Evolutionary conservation across 2,113 vertebrate genomes (phyloP), one percentile per base, ranked within the genome.

Genomic region (Agapornis roseicollis): DNA sequence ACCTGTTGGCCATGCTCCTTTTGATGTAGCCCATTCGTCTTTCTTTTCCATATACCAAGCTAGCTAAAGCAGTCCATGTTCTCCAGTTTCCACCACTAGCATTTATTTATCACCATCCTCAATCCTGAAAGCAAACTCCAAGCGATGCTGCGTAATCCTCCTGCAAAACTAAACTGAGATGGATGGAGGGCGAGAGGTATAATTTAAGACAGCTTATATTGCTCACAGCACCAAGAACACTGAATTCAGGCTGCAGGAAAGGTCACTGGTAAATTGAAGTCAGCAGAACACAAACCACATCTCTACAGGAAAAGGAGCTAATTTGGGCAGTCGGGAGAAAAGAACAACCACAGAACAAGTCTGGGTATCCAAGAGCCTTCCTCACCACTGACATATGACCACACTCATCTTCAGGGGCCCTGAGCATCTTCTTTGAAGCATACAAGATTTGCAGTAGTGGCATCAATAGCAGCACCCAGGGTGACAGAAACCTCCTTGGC

Each of bases 211-310:
- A 74, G 80, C 35, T 74, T 55, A 29, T 82, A 72, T 19, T 64
- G 69, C 73, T 92, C 90, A 60, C 50, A 52, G 44, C 23, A 88
- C 24, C 61, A 52, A 55, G 76, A 90, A 27, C 39, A 9, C 31
- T 28, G 60, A 72, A 81, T 55, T 93, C 72, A 74, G 50, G 33
- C 80, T 89, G 65, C 35, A 42, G 50, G 77, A 93, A 94, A 96
- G 83, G 88, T 88, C 80, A 72, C 55, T 55, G 69, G 61, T 35
- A 89, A 92, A 92, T 52, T 81, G 80, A 90, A 91, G 77, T 46
- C 80, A 84, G 46, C 3, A 7, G 60, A 95, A 93, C 94, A 71
- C 65, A 92, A 91, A 92, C 41, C 91, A 61, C 20, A 65, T 47
- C 83, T 78, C 56, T 53, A 68, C 17, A 42, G 44, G 61, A 72